A percentile compares a stretch with the other conserved stretches of the same genome.
Conservation (phyloP, 2,113 vertebrate species). For the Peromyscus maniculatus region DNA sequence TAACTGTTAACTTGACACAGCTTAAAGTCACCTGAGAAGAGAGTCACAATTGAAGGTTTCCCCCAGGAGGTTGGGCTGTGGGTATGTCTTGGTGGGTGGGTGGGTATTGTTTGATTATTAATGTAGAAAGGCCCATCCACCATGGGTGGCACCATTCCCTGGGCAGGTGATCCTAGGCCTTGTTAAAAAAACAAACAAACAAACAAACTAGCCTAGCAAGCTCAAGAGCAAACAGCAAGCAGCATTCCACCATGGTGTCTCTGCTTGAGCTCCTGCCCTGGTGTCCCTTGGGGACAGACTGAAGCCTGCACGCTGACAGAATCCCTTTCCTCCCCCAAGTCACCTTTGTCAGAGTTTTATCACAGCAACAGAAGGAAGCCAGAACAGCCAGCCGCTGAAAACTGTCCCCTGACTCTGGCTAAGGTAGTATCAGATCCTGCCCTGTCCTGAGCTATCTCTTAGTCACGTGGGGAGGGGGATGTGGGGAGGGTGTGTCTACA, state of each 20-base stretch:
- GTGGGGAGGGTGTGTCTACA: neutral
- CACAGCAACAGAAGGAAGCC: neutral
- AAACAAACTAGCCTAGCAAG: neutral
- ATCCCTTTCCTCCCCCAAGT: neutral
- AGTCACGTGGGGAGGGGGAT: neutral
- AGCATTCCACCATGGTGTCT: too few species aligned
- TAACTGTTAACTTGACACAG: neutral
- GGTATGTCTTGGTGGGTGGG: neutral
- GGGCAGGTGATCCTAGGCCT: neutral
- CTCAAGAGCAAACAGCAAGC: neutral
- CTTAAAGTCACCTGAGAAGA: neutral
- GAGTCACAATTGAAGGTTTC: neutral
- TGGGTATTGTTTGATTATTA: neutral
- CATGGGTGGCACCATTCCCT: neutral
- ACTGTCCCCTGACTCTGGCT: neutral
- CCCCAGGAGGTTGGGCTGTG: too few species aligned
- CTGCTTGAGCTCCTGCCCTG: neutral
- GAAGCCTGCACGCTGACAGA: too few species aligned
- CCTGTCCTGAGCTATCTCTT: neutral
- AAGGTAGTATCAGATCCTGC: neutral
- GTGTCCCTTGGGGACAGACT: neutral
- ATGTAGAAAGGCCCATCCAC: neutral
- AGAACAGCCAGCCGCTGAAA: neutral
- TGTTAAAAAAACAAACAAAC: neutral
- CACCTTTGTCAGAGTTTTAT: neutral